Evolutionary conservation across 1,140 invertebrate genomes (phyloP).

Genomic region (Drosophila rhopaloa): DNA sequence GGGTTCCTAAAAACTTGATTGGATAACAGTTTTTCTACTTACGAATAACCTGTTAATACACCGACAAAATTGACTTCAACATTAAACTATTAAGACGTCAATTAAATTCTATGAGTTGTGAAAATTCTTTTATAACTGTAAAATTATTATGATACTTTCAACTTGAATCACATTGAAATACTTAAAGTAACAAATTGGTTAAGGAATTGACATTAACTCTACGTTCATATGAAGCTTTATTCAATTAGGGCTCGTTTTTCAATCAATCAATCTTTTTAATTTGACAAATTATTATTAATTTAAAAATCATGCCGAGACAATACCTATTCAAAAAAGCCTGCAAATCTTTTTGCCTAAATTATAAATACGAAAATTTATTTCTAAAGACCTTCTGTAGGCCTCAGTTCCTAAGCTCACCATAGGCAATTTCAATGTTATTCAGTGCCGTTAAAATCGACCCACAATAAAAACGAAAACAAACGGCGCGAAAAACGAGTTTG

Average conservation of each 20-base stretch:
- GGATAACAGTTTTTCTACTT: too few relatives aligned
- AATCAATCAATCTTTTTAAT: conserved; percentile 15
- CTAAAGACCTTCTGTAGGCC: conserved; percentile 23
- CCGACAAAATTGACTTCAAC: too few relatives aligned
- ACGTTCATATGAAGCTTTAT: too few relatives aligned
- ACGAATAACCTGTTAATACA: too few relatives aligned
- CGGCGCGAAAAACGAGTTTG: conserved; percentile 67
- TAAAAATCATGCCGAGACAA: neutral
- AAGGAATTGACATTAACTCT: too few relatives aligned
- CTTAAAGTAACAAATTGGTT: too few relatives aligned
- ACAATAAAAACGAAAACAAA: conserved; percentile 42
- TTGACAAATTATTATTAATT: neutral
- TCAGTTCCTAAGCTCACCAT: conserved; percentile 14
- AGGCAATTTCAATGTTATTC: conserved; percentile 56
- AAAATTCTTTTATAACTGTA: too few relatives aligned
- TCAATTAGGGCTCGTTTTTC: neutral
- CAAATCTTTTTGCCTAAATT: neutral
- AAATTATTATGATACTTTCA: too few relatives aligned
- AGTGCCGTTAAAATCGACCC: conserved; percentile 48
- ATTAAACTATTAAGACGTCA: too few relatives aligned
- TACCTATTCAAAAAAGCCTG: neutral
- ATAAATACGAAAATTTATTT: neutral
- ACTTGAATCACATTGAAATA: too few relatives aligned
- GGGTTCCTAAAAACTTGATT: too few relatives aligned
- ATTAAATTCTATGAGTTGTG: too few relatives aligned